Percentiles rank a stretch among this genome's conserved stretches.
phyloP scores from a whole-genome alignment of 2,888 invertebrate genomes.

The Scelioninae gen. 1 region DNA sequence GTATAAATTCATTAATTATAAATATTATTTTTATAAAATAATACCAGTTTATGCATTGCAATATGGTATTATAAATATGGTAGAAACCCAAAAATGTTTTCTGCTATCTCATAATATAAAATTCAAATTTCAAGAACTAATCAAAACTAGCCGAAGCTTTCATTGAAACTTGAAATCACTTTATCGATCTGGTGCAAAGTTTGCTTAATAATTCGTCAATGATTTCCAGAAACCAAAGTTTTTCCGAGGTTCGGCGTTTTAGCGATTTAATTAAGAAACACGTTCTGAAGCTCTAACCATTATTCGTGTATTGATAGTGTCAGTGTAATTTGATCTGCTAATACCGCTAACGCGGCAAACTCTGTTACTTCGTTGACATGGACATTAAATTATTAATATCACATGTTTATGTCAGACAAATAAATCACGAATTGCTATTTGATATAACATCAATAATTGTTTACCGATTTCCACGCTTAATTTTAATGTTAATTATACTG shows the following conservation, averaged over 20 bases:
- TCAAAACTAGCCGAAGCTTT: conserved; percentile 23
- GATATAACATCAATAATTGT: conserved; percentile 34
- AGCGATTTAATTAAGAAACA: conserved; percentile 29
- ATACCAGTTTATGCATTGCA: too few species aligned
- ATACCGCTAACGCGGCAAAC: conserved; percentile 27
- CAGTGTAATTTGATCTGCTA: conserved; percentile 54
- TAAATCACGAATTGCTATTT: conserved; percentile 23
- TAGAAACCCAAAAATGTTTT: too few species aligned
- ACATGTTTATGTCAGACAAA: conserved; percentile 34
- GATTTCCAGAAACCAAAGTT: conserved; percentile 26
- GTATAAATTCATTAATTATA: too few species aligned
- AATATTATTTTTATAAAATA: too few species aligned
- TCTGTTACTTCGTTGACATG: conserved; percentile 36
- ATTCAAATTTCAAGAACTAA: conserved; percentile 20
- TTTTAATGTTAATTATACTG: conserved; percentile 43
- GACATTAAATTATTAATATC: conserved; percentile 48
- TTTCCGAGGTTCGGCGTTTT: conserved; percentile 8
- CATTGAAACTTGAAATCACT: conserved; percentile 35
- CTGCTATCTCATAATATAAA: too few species aligned
- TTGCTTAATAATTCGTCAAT: conserved; percentile 22
- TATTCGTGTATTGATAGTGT: conserved; percentile 43
- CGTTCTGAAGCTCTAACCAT: background rate
- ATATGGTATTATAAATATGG: too few species aligned
- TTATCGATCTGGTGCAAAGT: conserved; percentile 33
- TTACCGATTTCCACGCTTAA: conserved; percentile 23